Conservation (phyloP, 1,140 invertebrate genomes). For the Neodiprion pinetum region DNA sequence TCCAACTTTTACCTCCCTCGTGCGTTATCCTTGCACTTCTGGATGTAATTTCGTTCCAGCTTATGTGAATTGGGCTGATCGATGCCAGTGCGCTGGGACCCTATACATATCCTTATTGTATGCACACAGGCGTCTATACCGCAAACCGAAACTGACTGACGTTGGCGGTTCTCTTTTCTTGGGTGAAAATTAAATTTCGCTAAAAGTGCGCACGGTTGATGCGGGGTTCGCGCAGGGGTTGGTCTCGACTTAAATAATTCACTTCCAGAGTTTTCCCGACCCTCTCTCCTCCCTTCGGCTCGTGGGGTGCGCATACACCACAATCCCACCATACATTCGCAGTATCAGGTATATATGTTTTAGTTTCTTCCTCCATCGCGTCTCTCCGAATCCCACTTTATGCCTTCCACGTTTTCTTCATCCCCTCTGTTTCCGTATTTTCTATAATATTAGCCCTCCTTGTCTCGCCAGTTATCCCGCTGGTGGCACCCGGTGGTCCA, state of each 20-base stretch:
- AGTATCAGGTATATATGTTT: too few species aligned
- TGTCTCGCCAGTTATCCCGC: not conserved
- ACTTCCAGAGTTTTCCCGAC: not conserved
- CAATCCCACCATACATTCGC: too few species aligned
- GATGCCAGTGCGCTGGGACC: not conserved
- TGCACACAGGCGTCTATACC: not conserved
- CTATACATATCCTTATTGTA: too few species aligned
- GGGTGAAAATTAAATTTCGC: not conserved
- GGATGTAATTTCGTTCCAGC: not conserved
- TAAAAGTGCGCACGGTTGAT: not conserved
- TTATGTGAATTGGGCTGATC: not conserved
- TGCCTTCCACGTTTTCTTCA: not conserved
- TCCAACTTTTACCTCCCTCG: not conserved
- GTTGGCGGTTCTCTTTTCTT: not conserved
- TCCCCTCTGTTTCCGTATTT: not conserved
- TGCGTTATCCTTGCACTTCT: not conserved
- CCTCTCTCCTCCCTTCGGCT: too few species aligned
- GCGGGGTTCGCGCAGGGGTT: too few species aligned
- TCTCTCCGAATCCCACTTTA: not conserved
- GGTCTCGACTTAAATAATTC: not conserved
- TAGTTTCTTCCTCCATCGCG: not conserved
- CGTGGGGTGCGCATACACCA: too few species aligned
- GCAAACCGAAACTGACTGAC: constrained; percentile 6
- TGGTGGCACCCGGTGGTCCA: not conserved
- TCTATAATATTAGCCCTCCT: not conserved